A percentile compares a stretch with the other conserved stretches of the same genome.
These are phyloP conservation scores for Peromyscus californicus DNA, from an alignment of 2,113 vertebrate genomes.

Conservation along the genomic window DNA sequence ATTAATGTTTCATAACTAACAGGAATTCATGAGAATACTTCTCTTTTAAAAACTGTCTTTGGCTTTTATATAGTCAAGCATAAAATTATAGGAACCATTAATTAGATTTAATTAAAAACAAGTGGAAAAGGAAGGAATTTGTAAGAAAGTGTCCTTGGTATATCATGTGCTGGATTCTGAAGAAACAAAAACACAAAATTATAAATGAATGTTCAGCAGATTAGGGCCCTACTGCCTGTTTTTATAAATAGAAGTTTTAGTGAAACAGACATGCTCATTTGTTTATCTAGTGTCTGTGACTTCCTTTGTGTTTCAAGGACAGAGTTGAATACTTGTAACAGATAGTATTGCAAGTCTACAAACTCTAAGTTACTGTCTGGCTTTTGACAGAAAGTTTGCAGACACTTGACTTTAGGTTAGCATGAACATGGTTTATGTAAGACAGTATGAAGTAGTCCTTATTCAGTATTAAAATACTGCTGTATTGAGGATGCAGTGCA, in stretches of 20 bases:
- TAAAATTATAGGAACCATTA: not conserved
- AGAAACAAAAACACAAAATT: constrained; percentile 52
- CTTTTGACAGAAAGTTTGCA: not conserved
- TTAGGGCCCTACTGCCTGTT: not conserved
- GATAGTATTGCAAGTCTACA: not conserved
- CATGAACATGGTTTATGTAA: not conserved
- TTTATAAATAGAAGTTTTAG: constrained; percentile 58
- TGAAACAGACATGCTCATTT: not conserved
- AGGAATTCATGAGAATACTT: constrained; percentile 24
- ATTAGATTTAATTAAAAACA: constrained; percentile 33
- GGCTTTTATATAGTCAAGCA: constrained; percentile 35
- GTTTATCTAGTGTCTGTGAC: not conserved
- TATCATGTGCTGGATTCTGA: constrained; percentile 33
- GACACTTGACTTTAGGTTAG: not conserved
- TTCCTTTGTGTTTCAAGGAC: constrained; percentile 36
- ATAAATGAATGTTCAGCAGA: not conserved
- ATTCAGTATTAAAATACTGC: not conserved
- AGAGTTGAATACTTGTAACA: not conserved
- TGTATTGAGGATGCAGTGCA: not conserved
- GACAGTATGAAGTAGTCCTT: not conserved
- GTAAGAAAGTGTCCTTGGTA: constrained; percentile 32
- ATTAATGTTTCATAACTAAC: constrained; percentile 43
- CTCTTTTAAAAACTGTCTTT: constrained; percentile 40
- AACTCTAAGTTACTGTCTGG: constrained; percentile 13
- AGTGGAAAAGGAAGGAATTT: not conserved